phyloP scores from a whole-genome alignment of 2,797 vertebrate genomes.

The Alcedo quadribrachys region DNA sequence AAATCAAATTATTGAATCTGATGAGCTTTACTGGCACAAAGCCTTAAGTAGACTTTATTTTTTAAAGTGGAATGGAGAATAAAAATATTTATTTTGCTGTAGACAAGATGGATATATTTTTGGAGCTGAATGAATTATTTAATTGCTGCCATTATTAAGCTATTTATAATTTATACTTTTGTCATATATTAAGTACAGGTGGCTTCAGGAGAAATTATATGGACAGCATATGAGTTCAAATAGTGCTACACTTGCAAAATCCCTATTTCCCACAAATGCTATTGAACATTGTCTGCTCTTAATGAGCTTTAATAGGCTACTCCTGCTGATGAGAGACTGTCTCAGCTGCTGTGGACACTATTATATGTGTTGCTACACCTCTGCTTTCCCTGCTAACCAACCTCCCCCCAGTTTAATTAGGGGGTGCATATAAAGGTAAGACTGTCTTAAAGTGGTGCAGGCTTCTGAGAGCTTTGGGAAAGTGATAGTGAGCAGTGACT shows the following conservation, averaged over 20 bases:
- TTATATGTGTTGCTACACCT: neutral
- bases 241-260: neutral
- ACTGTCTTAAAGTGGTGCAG: neutral
- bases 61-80: neutral
- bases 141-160: neutral
- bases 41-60: neutral
- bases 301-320: neutral
- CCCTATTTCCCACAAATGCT: neutral
- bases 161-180: neutral
- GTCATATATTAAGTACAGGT: neutral
- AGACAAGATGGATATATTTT: neutral
- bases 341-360: rapidly evolving
- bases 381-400: neutral
- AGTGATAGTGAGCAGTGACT: neutral
- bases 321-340: neutral
- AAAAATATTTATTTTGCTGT: neutral
- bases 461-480: neutral
- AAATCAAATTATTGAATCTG: neutral
- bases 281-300: neutral
- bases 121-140: neutral
- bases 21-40: neutral
- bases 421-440: neutral
- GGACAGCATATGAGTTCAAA: neutral
- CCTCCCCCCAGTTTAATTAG: neutral
- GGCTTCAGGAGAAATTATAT: neutral